Conservation (phyloP, 2,113 vertebrate species). For the Heterotilapia buettikoferi region DNA sequence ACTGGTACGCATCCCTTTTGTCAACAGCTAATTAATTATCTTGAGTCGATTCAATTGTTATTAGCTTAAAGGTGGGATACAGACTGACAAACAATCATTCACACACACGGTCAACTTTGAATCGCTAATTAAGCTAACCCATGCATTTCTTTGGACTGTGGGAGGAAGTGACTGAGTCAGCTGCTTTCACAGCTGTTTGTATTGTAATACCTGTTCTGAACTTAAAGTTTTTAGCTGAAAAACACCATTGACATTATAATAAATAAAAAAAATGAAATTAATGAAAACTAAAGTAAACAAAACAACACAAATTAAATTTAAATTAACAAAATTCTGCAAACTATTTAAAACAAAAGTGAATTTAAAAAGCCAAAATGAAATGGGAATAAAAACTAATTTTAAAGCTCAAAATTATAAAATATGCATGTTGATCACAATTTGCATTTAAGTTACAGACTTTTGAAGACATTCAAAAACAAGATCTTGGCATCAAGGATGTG, state of each 20-base stretch:
- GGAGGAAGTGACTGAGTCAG: not conserved
- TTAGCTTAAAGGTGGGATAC: not conserved
- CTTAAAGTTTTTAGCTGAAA: not conserved
- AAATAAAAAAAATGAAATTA: not conserved
- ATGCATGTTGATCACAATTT: not conserved
- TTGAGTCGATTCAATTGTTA: not conserved
- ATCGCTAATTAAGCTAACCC: not conserved
- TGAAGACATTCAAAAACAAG: rapidly evolving
- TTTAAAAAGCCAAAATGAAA: not conserved
- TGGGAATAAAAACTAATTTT: not conserved
- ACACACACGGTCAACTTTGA: not conserved
- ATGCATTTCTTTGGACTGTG: not conserved
- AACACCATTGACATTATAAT: not conserved
- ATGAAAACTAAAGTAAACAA: not conserved
- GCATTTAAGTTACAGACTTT: not conserved
- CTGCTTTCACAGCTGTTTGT: not conserved
- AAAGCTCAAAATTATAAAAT: not conserved
- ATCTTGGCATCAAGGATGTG: not conserved
- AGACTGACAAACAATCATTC: not conserved
- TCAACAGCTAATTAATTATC: not conserved
- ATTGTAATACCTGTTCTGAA: not conserved
- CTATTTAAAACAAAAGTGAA: not conserved
- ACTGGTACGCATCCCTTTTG: not conserved
- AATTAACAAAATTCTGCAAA: not conserved
- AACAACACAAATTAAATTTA: not conserved